phyloP scores from a whole-genome alignment of 2,113 vertebrate genomes.

The Menura novaehollandiae region DNA sequence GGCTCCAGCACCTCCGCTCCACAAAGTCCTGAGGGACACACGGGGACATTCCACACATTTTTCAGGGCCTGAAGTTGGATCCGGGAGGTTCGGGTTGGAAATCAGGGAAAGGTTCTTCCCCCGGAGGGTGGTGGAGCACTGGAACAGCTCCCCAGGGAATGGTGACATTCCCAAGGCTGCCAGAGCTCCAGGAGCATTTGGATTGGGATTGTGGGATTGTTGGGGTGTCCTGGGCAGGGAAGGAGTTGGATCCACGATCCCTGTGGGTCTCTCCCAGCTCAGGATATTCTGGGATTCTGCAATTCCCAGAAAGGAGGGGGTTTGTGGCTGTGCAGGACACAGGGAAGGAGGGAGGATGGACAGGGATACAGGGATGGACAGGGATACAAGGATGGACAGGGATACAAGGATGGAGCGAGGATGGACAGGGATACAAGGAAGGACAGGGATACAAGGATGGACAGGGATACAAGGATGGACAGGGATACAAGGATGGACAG shows the following conservation, averaged over 20 bases:
- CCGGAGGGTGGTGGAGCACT: neutral
- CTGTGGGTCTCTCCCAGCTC: fast-evolving
- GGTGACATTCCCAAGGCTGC: neutral
- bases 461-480: no score
- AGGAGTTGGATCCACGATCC: neutral
- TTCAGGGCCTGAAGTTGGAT: fast-evolving
- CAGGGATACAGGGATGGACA: neutral
- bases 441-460: no score
- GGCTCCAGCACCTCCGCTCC: neutral
- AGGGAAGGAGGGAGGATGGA: neutral
- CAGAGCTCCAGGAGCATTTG: neutral
- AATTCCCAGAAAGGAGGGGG: neutral
- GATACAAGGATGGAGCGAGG: no score
- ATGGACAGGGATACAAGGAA: no score
- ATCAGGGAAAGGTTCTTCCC: neutral
- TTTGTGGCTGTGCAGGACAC: neutral
- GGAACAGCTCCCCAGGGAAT: neutral
- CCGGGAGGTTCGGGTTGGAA: fast-evolving
- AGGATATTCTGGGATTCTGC: neutral
- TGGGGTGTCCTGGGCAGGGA: fast-evolving
- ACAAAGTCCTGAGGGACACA: no score
- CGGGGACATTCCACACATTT: fast-evolving
- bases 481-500: no score
- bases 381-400: no score
- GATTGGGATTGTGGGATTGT: neutral